Base-by-base conservation (phyloP, 1,140 invertebrate genomes). In the Drosophila kanapiae region DNA sequence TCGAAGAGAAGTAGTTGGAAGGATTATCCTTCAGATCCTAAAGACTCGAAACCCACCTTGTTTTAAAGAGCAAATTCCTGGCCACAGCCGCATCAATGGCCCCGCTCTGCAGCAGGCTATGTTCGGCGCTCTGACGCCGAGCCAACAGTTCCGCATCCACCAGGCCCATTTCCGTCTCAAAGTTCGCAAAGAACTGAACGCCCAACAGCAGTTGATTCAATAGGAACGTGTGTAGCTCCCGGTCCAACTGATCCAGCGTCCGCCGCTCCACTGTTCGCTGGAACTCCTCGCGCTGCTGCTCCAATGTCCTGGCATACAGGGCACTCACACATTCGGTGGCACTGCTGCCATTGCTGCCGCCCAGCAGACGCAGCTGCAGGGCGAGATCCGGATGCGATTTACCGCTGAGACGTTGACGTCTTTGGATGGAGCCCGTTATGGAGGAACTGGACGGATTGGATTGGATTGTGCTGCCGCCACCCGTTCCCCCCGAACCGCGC, bases 171-270 rank as follows among this genome's bases (percentile, higher is more conserved):
- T 92, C 91, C 31, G 94, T 94, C 76, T 97, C 95, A 83, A 95
- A 97, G 92, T 97, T 96, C 48, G 95, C 94, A 64, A 97, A 97
- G 93, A 97, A 97, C 85, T 97, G 96, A 5, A 96, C 93, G 33
- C 95, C 95, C 84, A 97, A 93, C 65, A 97, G 93, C 33, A 97
- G 94, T 84, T 97, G 96, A 83, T 97, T 97, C 2, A 97, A 90
- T 3, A 97, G 93, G 85, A 97, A 97, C 1, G 94, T 93, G 76
- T 96, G 94, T 3, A 95, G 93, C 65, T 96, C 94, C 1, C 93
- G 93, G 18, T 94, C 93, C 8, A 97, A 93, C 35, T 96, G 94
- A 10, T 94, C 93, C 16, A 94, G 93, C 84, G 96, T 94, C 9
- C 93, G 88, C 29, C 84, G 63, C 65, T 91, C 83, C 35, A 92